Conservation (phyloP, 2,888 invertebrate species). For the Catonia carolina region DNA sequence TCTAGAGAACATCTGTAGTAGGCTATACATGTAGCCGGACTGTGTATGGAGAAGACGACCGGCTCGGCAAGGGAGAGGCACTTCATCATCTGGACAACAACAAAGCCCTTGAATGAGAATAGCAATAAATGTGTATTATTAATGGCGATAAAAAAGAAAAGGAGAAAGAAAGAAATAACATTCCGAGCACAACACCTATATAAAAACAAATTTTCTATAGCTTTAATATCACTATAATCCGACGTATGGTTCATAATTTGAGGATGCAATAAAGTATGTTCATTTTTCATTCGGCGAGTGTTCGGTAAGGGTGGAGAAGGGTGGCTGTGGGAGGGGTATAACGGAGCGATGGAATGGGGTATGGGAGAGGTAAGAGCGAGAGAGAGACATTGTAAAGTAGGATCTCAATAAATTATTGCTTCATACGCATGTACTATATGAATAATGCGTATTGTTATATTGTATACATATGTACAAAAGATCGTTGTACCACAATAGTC, state of each 20-base stretch:
- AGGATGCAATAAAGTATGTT: conserved; percentile 25
- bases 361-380: not conserved
- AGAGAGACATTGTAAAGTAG: conserved; percentile 5
- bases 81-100: conserved; percentile 1
- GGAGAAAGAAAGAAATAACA: not conserved
- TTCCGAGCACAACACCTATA: conserved; percentile 6
- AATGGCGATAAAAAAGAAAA: not conserved
- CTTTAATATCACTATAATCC: conserved; percentile 9
- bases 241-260: conserved; percentile 18
- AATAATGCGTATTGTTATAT: conserved; percentile 11
- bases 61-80: not conserved
- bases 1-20: too few species aligned
- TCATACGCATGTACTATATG: conserved; percentile 13
- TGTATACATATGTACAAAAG: conserved; percentile 9
- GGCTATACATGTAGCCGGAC: too few species aligned
- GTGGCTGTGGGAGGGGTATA: too few species aligned
- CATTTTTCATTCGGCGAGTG: conserved; percentile 17
- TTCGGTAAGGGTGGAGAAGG: not conserved
- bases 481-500: too few species aligned
- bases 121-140: conserved; percentile 6
- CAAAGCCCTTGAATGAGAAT: not conserved
- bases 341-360: too few species aligned
- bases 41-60: too few species aligned
- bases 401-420: conserved; percentile 13
- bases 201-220: conserved; percentile 9